Evolutionary conservation across 2,888 invertebrate genomes (phyloP).

Genomic region (Mythimna ferrago): DNA sequence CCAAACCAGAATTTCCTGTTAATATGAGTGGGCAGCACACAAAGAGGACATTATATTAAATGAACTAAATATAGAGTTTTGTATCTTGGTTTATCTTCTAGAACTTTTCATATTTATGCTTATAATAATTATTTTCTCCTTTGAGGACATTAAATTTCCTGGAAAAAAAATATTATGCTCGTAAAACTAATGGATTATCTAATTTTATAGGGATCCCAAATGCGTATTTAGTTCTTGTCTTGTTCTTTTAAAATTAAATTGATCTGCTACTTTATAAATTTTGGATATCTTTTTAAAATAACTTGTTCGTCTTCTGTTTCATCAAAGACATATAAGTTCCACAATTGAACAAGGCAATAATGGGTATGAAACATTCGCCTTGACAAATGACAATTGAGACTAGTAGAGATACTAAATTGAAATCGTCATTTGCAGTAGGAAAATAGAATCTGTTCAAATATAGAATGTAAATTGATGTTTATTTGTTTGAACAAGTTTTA

Average conservation of each 20-base stretch:
- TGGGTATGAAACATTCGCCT: not conserved
- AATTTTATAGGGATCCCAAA: not conserved
- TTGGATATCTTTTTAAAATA: not conserved
- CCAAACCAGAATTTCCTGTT: slow-evolving; percentile 63
- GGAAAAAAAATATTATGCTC: not conserved
- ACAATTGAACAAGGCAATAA: not conserved
- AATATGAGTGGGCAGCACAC: slow-evolving; percentile 47
- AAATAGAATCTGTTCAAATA: slow-evolving; percentile 21
- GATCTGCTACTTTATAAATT: not conserved
- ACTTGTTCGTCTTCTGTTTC: not conserved
- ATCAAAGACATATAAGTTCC: not conserved
- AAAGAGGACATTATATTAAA: slow-evolving; percentile 34
- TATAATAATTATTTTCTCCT: not conserved
- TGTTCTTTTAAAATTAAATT: not conserved
- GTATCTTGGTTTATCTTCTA: slow-evolving; percentile 13
- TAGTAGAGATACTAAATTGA: slow-evolving; percentile 1
- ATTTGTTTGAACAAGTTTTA: slow-evolving; percentile 26
- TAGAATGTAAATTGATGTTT: slow-evolving; percentile 18
- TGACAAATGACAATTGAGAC: not conserved
- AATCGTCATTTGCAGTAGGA: not conserved
- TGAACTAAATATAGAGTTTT: slow-evolving; percentile 37
- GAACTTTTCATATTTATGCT: not conserved
- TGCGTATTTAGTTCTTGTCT: not conserved
- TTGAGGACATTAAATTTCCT: not conserved
- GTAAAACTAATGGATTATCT: not conserved